These are phyloP conservation scores for Myiothlypis coronata DNA, from an alignment of 2,797 vertebrate genomes.

Conservation along the genomic window DNA sequence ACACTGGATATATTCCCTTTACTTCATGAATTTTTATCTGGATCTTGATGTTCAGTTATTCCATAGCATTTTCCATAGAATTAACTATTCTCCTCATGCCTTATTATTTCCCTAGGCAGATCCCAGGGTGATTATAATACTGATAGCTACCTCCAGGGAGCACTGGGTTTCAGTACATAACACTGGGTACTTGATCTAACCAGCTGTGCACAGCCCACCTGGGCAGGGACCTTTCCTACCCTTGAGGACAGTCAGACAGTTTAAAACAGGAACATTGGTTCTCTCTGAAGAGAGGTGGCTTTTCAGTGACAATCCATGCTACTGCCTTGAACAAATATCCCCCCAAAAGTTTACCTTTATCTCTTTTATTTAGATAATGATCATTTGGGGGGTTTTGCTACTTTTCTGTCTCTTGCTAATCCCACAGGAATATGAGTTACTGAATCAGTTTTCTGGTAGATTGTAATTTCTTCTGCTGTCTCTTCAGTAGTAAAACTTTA, in stretches of 20 bases:
- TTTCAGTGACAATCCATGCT: background rate
- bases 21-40: background rate
- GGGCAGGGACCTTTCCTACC: background rate
- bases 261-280: background rate
- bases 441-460: background rate
- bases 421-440: background rate
- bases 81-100: background rate
- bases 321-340: background rate
- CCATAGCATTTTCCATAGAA: constrained; percentile 5
- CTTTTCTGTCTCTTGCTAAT: background rate
- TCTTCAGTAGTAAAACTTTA: background rate
- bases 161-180: background rate
- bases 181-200: background rate
- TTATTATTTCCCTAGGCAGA: background rate
- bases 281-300: background rate
- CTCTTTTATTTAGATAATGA: background rate
- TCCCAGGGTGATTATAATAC: background rate
- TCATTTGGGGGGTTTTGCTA: fast-evolving
- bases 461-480: background rate
- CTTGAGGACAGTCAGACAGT: background rate
- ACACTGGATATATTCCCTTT: background rate
- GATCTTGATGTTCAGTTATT: background rate
- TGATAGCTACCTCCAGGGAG: background rate
- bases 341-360: background rate
- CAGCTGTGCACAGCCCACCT: background rate